Evolutionary conservation across 2,113 vertebrate species (phyloP), one percentile per base, ranked within the genome.

Genomic region (Ictalurus punctatus): DNA sequence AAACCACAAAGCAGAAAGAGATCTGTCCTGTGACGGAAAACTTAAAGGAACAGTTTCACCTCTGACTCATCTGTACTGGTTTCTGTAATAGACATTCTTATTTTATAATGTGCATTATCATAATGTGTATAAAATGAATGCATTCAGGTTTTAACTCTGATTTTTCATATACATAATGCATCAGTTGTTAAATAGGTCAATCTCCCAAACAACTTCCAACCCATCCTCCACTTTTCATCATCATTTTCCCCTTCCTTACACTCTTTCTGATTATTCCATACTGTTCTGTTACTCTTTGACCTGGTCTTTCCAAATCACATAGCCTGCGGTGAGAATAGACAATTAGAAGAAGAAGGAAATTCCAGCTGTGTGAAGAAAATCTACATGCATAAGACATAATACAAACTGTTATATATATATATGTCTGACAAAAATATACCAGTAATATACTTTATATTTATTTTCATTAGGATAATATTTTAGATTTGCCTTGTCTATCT

Each of bases 101-200:
- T 56, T 58, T 71, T 12, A 61, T 27, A 82, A 82, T 37, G 30
- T 58, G 59, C 21, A 82, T 71, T 87, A 58, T 82, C 37, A 58
- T 87, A 83, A 83, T 87, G 86, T 61, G 48, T 37, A 74, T 73
- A 59, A 54, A 80, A 52, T 80, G 67, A 81, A 73, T 56, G 63
- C 86, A 37, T 56, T 82, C 86, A 82, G 30, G 63, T 74, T 58
- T 87, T 81, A 56, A 81, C 14, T 59, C 59, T 14, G 74, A 65
- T 27, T 61, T 69, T 54, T 69, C 21, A 23, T 44, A 44, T 74
- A 37, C 73, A 44, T 23, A 76, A 12, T 44, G 8, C 73, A 44
- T 76, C 37, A 23, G 37, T 4, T 44, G 19, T 76, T 23, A 76
- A 74, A 76, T 23, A 76, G 37, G 37, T 76, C 73, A 44, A 44